phyloP scores from a whole-genome alignment of 2,888 invertebrate genomes.

The Macaria liturata region DNA sequence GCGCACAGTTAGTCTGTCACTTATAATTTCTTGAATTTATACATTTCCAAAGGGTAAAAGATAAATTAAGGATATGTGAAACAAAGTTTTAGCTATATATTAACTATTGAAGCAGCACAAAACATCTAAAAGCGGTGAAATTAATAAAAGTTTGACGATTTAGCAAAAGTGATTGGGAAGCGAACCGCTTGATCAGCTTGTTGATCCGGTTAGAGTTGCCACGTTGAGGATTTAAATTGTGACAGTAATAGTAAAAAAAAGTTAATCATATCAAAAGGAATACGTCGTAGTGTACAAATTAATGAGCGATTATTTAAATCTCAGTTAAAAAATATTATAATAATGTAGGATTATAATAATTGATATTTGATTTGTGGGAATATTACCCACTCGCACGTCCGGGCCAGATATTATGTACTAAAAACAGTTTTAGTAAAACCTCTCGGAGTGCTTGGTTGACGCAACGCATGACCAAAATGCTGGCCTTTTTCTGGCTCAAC shows the following conservation, averaged over 20 bases:
- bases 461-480: too few species aligned
- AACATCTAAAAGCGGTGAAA: conserved; percentile 9
- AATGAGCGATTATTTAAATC: too few species aligned
- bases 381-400: too few species aligned
- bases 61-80: neutral
- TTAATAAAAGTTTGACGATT: conserved; percentile 33
- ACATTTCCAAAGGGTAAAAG: conserved; percentile 47
- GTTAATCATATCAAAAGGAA: too few species aligned
- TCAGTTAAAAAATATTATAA: too few species aligned
- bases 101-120: neutral
- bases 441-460: too few species aligned
- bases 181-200: conserved; percentile 77
- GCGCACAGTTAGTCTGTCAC: conserved; percentile 70
- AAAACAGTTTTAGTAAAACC: too few species aligned
- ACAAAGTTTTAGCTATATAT: neutral
- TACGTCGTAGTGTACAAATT: too few species aligned
- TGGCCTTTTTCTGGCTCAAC: too few species aligned
- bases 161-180: conserved; percentile 41
- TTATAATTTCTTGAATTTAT: conserved; percentile 45
- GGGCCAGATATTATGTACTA: too few species aligned
- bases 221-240: conserved; percentile 17
- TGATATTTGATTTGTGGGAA: too few species aligned
- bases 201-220: conserved; percentile 70
- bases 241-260: neutral
- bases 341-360: too few species aligned